Conservation (phyloP, 2,888 invertebrate genomes). For the Eumerus sabulonum region DNA sequence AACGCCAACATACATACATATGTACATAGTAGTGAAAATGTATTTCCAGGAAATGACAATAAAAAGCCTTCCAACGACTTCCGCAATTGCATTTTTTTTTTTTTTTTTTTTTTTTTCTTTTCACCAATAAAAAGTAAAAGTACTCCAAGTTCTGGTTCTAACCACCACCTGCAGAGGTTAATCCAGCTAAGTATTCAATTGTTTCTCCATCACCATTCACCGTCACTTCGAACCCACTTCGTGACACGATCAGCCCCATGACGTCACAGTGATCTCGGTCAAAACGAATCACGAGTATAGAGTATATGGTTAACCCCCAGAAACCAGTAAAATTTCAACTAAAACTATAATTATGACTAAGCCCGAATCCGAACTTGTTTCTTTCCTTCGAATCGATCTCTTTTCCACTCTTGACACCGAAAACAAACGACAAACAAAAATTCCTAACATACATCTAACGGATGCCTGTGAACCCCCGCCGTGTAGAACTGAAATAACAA, state of each 20-base stretch:
- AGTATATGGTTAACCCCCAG: slow-evolving; percentile 42
- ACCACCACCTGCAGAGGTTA: slow-evolving; percentile 27
- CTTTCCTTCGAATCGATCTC: slow-evolving; percentile 16
- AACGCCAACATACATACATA: too few relatives aligned
- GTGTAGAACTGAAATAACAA: not conserved
- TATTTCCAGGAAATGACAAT: too few relatives aligned
- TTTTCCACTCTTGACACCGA: not conserved
- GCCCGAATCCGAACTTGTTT: slow-evolving; percentile 36
- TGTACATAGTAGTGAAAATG: too few relatives aligned
- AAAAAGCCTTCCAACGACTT: slow-evolving; percentile 15
- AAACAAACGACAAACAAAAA: slow-evolving; percentile 5
- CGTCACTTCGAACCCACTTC: not conserved
- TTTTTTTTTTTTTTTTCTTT: too few relatives aligned
- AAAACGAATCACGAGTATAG: slow-evolving; percentile 10
- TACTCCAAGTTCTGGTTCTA: slow-evolving; percentile 17
- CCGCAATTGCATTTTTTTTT: not conserved
- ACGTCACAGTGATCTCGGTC: slow-evolving; percentile 36
- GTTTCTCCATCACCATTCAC: slow-evolving; percentile 13
- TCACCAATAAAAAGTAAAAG: slow-evolving; percentile 1
- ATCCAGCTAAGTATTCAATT: not conserved
- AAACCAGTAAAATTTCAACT: too few relatives aligned
- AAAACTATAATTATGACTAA: slow-evolving; percentile 23
- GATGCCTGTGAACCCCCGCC: too few relatives aligned
- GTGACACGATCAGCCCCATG: slow-evolving; percentile 26
- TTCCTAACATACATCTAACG: slow-evolving; percentile 15